Percentiles rank a stretch among this genome's conserved stretches.
Conservation (phyloP, 1,140 invertebrate genomes). For the Pemphigus obesinymphae region DNA sequence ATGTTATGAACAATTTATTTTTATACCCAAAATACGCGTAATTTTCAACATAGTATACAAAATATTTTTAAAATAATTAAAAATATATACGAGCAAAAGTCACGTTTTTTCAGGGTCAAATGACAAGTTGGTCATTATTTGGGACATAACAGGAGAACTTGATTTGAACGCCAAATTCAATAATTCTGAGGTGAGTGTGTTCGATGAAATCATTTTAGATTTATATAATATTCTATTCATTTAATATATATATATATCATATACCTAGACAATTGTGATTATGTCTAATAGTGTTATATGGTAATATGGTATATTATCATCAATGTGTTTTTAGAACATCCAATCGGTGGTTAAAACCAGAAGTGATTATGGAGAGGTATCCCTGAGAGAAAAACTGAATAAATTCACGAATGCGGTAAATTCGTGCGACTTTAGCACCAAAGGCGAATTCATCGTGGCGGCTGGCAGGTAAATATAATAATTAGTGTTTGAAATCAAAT, state of each 20-base stretch:
- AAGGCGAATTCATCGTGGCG: background rate
- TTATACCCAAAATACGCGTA: no score
- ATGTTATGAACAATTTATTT: no score
- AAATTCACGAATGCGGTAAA: slow-evolving; percentile 57
- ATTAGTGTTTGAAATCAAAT: background rate
- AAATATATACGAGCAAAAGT: no score
- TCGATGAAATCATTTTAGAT: no score
- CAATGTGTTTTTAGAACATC: background rate
- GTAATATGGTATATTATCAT: no score
- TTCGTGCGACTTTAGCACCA: slow-evolving; percentile 53
- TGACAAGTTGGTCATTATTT: slow-evolving; percentile 65
- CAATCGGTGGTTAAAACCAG: background rate
- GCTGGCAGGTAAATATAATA: background rate
- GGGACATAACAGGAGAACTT: slow-evolving; percentile 55
- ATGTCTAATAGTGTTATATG: no score
- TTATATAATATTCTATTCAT: no score
- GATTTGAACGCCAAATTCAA: slow-evolving; percentile 13
- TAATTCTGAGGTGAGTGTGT: background rate
- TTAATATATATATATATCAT: no score
- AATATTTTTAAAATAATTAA: no score
- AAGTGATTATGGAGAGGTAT: slow-evolving; percentile 50
- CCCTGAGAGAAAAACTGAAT: slow-evolving; percentile 54
- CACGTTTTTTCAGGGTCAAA: slow-evolving; percentile 59
- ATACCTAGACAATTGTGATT: no score
- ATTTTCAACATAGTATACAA: no score